Evolutionary conservation across 92 coral and sea anemone genomes (phyloP), one percentile per base, ranked within the genome.

Genomic region (Palythoa grandiflora): DNA sequence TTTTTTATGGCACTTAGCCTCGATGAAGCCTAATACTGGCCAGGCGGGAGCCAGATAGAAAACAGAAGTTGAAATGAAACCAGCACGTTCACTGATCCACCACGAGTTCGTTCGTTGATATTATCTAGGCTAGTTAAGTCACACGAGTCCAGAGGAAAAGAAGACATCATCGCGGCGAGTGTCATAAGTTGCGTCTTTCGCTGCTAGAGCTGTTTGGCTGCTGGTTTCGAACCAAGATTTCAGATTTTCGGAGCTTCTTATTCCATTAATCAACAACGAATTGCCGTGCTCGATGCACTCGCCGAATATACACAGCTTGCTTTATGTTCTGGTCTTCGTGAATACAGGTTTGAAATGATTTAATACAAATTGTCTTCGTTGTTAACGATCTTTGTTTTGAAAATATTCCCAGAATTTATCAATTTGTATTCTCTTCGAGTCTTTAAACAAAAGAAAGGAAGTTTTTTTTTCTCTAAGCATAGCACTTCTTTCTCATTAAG

Each of bases 261-360:
- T 6, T 48, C 66, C 47, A 81, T 65, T 81, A 81, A 44, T 38
- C 86, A 54, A 81, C 73, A 65, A 51, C 52, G 80, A 19, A 39
- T 44, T 65, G 38, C 63, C 75, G 21, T 61, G 11, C 38, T 39
- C 80, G 36, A 84, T 84, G 88, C 59, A 59, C 79, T 35, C 80
- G 60, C 38, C 80, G 66, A 74, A 39, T 28, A 36, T n/a, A 71
- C 84, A 53, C 37, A 65, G 51, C 36, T 11, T 63, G 39, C 20
- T 91, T 79, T 60, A 71, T 39, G 66, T 88, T 61, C 87, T 91
- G 36, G 84, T 91, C 81, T 54, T 65, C 20, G 65, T 53, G 35
- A 15, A 72, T 47, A 91, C 75, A 91, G 94, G 94, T 91, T 84
- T 88, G 94, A 65, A 72, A 50, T 73, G 44, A 68, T 90, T 85